phyloP scores from a whole-genome alignment of 2,888 invertebrate species.

The Tenthredo distinguenda region DNA sequence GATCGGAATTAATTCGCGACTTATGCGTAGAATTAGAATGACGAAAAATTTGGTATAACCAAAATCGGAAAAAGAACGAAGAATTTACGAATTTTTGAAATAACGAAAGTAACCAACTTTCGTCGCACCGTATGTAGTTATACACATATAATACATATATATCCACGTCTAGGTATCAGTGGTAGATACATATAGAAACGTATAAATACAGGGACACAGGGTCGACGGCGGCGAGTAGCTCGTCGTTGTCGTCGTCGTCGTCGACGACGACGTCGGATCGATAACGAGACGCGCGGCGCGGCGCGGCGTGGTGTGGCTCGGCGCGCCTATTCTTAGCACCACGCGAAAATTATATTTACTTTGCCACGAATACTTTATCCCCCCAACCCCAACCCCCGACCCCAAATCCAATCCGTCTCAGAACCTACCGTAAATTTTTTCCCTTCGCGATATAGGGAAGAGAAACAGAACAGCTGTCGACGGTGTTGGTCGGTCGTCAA shows the following conservation, averaged over 20 bases:
- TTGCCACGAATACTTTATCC: conserved; percentile 38
- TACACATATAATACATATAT: neutral
- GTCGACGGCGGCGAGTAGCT: conserved; percentile 5
- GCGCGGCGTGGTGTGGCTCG: neutral
- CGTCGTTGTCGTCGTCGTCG: conserved; percentile 23
- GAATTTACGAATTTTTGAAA: neutral
- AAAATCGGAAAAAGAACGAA: neutral
- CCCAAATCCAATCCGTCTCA: neutral
- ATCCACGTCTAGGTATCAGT: neutral
- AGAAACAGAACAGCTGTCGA: conserved; percentile 12
- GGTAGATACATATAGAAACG: neutral
- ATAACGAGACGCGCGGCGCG: conserved; percentile 24
- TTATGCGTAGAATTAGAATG: too few species aligned
- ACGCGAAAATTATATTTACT: conserved; percentile 49
- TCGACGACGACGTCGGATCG: conserved; percentile 31
- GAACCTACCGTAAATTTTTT: neutral
- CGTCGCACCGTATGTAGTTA: neutral
- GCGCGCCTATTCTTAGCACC: conserved; percentile 46
- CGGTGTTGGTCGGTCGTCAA: neutral
- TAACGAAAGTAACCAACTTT: too few species aligned
- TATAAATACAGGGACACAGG: neutral
- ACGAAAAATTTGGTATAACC: neutral
- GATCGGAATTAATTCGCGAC: too few species aligned
- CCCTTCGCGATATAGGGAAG: neutral
- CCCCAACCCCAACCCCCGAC: neutral